Percentiles rank a stretch among this genome's conserved stretches.
phyloP scores from a whole-genome alignment of 1,140 invertebrate genomes.

The Micrasema longulum region DNA sequence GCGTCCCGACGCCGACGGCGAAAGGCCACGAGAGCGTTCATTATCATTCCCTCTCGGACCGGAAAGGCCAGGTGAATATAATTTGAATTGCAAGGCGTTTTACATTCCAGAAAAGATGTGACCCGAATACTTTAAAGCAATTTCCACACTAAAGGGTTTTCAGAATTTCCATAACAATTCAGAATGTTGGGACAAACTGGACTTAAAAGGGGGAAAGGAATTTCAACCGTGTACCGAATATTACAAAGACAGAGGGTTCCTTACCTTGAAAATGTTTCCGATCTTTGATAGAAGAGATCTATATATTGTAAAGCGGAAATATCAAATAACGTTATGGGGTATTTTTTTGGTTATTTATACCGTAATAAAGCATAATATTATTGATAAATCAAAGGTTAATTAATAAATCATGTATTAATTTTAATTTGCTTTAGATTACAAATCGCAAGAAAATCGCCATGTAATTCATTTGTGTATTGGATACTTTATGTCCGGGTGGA shows the following conservation, averaged over 20 bases:
- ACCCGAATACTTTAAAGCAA: slow-evolving; percentile 33
- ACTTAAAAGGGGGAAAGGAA: background rate
- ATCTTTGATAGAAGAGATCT: too few species aligned
- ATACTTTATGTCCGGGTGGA: too few species aligned
- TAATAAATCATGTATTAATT: too few species aligned
- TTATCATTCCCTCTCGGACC: background rate
- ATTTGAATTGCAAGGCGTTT: slow-evolving; percentile 35
- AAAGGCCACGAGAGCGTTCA: too few species aligned
- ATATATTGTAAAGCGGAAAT: too few species aligned
- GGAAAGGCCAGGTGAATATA: slow-evolving; percentile 27
- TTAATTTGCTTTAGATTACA: too few species aligned
- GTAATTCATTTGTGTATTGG: too few species aligned
- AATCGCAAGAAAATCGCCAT: too few species aligned
- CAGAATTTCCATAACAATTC: slow-evolving; percentile 34
- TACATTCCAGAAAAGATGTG: slow-evolving; percentile 25
- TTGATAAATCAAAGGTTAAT: too few species aligned
- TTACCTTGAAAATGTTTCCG: background rate
- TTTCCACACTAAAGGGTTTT: slow-evolving; percentile 13
- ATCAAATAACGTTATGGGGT: too few species aligned
- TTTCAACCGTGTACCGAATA: background rate
- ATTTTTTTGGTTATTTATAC: background rate
- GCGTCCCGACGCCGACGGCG: too few species aligned
- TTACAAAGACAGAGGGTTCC: background rate
- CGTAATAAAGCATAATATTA: too few species aligned
- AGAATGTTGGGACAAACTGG: slow-evolving; percentile 1